Conservation (phyloP, 2,888 invertebrate genomes). For the Octonoba sinensis region DNA sequence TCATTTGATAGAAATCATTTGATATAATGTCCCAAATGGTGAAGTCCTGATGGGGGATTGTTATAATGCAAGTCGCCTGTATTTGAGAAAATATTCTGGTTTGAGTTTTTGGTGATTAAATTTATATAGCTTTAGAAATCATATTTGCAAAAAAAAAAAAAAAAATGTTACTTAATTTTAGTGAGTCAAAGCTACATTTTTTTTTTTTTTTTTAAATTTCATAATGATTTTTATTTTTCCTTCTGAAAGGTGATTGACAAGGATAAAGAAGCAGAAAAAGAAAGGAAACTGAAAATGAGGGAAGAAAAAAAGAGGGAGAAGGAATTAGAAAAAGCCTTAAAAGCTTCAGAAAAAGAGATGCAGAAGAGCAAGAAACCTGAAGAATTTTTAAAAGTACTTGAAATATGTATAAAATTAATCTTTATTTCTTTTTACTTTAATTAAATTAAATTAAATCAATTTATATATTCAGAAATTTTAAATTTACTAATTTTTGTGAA, state of each 20-base stretch:
- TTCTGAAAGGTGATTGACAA: constrained; percentile 9
- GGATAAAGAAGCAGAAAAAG: constrained; percentile 28
- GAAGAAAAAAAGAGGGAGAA: constrained; percentile 41
- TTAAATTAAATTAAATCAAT: no score
- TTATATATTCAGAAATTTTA: background rate
- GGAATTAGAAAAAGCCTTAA: constrained; percentile 44
- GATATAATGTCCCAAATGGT: no score
- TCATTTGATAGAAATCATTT: no score
- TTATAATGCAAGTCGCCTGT: no score
- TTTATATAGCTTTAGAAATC: no score
- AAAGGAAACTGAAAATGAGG: constrained; percentile 23
- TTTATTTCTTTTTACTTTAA: constrained; percentile 4
- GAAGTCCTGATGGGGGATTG: no score
- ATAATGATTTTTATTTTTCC: background rate
- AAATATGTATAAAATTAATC: background rate
- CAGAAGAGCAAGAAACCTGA: constrained; percentile 48
- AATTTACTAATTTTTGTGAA: background rate
- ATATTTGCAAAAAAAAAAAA: no score
- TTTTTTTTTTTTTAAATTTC: no score
- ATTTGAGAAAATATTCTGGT: no score
- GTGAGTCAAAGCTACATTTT: no score
- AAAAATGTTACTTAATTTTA: no score
- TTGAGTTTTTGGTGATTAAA: no score
- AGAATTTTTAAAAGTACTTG: constrained; percentile 42
- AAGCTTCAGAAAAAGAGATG: constrained; percentile 42